These are phyloP conservation scores for Ophiothrix spiculata DNA, from an alignment of 35 echinoderm and acorn worm genomes.

Conservation along the genomic window DNA sequence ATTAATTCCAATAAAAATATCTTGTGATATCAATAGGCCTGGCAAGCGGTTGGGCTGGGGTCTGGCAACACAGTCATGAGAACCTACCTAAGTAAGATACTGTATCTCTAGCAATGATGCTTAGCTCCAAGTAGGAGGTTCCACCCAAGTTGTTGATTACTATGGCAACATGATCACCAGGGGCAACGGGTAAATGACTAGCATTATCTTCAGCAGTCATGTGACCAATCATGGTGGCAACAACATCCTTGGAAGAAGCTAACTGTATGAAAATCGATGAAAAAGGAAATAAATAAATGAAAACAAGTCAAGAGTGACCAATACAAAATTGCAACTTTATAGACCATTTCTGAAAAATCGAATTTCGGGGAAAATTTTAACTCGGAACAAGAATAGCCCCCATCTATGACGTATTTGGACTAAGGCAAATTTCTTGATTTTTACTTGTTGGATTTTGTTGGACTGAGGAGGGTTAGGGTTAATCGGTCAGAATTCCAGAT, in stretches of 20 bases:
- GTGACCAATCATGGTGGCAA: conserved; percentile 57
- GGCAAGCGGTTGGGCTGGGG: no score
- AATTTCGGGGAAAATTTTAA: background rate
- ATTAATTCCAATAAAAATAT: no score
- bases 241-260: conserved; percentile 8
- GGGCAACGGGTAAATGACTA: conserved; percentile 23
- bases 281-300: background rate
- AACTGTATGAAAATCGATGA: background rate
- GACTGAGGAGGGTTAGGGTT: no score
- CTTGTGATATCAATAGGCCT: no score
- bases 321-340: conserved; percentile 36
- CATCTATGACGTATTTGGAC: no score
- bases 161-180: conserved; percentile 55
- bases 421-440: no score
- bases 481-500: background rate
- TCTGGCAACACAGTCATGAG: no score
- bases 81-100: conserved; percentile 42
- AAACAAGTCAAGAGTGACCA: conserved; percentile 37
- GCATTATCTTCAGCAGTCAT: conserved; percentile 44
- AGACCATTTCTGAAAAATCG: no score
- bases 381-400: background rate
- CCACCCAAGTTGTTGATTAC: conserved; percentile 83
- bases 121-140: conserved; percentile 69
- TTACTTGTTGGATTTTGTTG: no score
- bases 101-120: conserved; percentile 41